Percentiles rank a stretch among this genome's conserved stretches.
Conservation (phyloP, 1,140 invertebrate genomes). For the Chironomus tepperi region DNA sequence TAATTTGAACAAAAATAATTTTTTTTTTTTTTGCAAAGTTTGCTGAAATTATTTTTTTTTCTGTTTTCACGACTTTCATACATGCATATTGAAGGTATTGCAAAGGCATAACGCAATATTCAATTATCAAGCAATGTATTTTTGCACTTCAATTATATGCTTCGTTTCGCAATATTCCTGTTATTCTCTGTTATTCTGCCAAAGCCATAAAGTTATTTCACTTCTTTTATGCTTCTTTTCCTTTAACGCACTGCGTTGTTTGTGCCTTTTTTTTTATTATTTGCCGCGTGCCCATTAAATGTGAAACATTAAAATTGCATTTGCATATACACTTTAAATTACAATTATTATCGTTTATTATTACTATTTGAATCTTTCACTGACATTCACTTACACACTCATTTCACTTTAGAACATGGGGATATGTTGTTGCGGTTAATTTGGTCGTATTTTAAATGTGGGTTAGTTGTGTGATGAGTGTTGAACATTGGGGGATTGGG, state of each 20-base stretch:
- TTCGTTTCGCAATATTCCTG: constrained; percentile 12
- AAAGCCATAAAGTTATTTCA: constrained; percentile 1
- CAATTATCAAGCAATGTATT: neutral
- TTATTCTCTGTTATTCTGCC: neutral
- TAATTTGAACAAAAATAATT: no score
- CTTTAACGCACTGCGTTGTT: constrained; percentile 7
- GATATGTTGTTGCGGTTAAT: no score
- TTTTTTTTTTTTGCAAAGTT: no score
- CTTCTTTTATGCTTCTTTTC: neutral
- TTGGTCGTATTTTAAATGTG: no score
- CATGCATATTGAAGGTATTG: no score
- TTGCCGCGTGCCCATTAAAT: constrained; percentile 16
- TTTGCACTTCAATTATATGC: constrained; percentile 7
- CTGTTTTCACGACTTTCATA: no score
- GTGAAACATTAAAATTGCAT: constrained; percentile 20
- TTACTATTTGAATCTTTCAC: neutral
- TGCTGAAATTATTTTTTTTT: no score
- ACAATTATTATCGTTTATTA: constrained; percentile 15
- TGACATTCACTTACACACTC: no score
- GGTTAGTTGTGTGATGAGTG: no score
- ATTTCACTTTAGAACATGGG: no score
- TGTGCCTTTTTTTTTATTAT: neutral
- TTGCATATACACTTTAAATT: constrained; percentile 18
- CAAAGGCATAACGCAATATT: neutral
- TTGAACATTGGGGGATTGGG: no score